Percentiles rank a stretch among this genome's conserved stretches.
These are phyloP conservation scores for Myxocyprinus asiaticus DNA, from an alignment of 2,113 vertebrate genomes.

Conservation along the genomic window DNA sequence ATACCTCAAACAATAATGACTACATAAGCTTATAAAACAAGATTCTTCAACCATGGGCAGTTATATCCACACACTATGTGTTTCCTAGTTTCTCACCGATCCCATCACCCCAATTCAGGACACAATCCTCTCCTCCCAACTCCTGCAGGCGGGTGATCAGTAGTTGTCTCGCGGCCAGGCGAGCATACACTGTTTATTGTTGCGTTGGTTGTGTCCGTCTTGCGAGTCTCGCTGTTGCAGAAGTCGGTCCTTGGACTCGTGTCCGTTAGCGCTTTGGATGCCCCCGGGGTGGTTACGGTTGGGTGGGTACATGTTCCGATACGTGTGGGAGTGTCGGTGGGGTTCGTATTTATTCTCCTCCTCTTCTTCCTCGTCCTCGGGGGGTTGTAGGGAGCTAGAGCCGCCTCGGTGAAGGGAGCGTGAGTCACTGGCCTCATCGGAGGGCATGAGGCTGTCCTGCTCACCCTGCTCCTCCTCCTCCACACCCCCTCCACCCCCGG, in stretches of 20 bases:
- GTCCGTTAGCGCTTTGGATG: slow-evolving; percentile 83
- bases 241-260: slow-evolving; percentile 86
- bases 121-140: slow-evolving; percentile 12
- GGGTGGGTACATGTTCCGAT: slow-evolving; percentile 89
- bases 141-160: slow-evolving; percentile 66
- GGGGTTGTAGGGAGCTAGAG: slow-evolving; percentile 65
- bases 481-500: slow-evolving; percentile 61
- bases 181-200: slow-evolving; percentile 89
- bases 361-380: slow-evolving; percentile 68
- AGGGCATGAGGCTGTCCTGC: slow-evolving; percentile 93
- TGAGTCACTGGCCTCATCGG: slow-evolving; percentile 90
- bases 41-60: slow-evolving; percentile 1
- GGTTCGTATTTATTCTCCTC: slow-evolving; percentile 73
- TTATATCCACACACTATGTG: slow-evolving; percentile 5
- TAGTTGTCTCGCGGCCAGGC: slow-evolving; percentile 95
- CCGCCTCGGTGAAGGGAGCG: slow-evolving; percentile 72
- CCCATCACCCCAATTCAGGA: background rate
- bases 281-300: slow-evolving; percentile 82
- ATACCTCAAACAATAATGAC: background rate
- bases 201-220: slow-evolving; percentile 87
- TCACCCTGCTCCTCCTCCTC: slow-evolving; percentile 83
- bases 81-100: background rate
- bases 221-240: slow-evolving; percentile 82
- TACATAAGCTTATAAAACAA: slow-evolving; percentile 19
- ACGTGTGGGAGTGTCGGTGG: slow-evolving; percentile 75